These are phyloP conservation scores for Eubasilissa regina DNA, from an alignment of 1,140 invertebrate species.

Conservation along the genomic window DNA sequence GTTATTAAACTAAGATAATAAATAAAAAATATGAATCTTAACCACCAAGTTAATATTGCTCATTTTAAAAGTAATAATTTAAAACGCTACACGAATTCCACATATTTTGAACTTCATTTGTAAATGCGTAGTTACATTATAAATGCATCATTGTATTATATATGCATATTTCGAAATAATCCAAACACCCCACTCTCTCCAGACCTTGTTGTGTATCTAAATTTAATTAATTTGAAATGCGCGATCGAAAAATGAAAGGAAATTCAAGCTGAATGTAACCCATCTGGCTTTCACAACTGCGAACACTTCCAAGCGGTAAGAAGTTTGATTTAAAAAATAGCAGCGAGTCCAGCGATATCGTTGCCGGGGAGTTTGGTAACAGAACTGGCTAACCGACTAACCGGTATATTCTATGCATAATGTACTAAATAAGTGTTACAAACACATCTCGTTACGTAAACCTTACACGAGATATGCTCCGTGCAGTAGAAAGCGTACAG, in stretches of 20 bases:
- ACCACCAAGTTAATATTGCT: too few relatives aligned
- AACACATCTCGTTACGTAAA: constrained; percentile 36
- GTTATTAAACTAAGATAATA: too few relatives aligned
- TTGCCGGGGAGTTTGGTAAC: constrained; percentile 41
- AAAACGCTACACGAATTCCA: too few relatives aligned
- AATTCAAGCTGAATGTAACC: constrained; percentile 12
- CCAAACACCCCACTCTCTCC: not conserved
- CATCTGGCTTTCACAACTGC: constrained; percentile 38
- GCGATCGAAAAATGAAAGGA: constrained; percentile 38
- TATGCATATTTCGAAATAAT: not conserved
- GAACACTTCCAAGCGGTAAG: constrained; percentile 1
- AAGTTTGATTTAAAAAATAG: constrained; percentile 27
- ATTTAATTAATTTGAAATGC: constrained; percentile 3
- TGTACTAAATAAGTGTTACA: constrained; percentile 43
- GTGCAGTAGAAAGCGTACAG: constrained; percentile 37
- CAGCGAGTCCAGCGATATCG: constrained; percentile 30
- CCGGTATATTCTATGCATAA: constrained; percentile 36
- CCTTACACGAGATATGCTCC: constrained; percentile 34
- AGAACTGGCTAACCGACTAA: not conserved
- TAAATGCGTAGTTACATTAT: not conserved
- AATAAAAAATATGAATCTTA: too few relatives aligned
- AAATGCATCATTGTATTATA: not conserved
- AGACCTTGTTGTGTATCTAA: constrained; percentile 23
- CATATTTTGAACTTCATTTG: too few relatives aligned
- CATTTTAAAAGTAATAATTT: too few relatives aligned